Evolutionary conservation across 2,113 vertebrate genomes (phyloP), one percentile per base, ranked within the genome.

Genomic region (Eurypyga helias): DNA sequence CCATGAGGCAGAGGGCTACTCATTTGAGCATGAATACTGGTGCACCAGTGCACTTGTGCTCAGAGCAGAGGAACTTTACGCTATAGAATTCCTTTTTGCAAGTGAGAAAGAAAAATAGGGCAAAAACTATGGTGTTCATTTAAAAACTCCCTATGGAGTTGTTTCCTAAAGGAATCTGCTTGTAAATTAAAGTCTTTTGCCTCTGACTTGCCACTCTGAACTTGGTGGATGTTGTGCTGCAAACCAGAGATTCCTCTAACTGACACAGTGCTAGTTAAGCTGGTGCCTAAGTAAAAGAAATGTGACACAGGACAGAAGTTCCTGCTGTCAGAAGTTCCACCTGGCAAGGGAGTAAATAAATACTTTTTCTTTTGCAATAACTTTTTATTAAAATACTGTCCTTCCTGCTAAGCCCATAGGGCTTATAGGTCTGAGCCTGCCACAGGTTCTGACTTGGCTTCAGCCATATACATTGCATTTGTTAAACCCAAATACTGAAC

Each of bases 391-490:
- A 0, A 14, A 60, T 64, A 31, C 16, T 43, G 9, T 55, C 11
- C 45, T 83, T 87, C 25, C 34, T 72, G 17, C 9, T 58, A 36
- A 83, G 10, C 8, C 64, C 8, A 46, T 41, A 55, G 71, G 10
- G 18, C 7, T 0, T 28, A 11, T 20, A n/a, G 3, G 5, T 58
- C 28, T 38, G 24, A 67, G 19, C 25, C 7, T 60, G 25, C 8
- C 29, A 24, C 3, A 19, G 8, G 6, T 67, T 89, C 55, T 46
- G 23, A 21, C 23, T 25, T 7, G 9, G 15, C 28, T 80, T 83
- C 0, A 2, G 20, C 24, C 26, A 78, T 4, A 2, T 57, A n/a
- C 2, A 2, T 3, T 36, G 21, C 11, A 66, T 54, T 71, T 0
- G 0, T 58, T 67, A 92, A 79, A 62, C 9, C 3, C 31, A 86